These are phyloP conservation scores for Hanleya hanleyi DNA, from an alignment of 2,888 invertebrate genomes.

Conservation along the genomic window DNA sequence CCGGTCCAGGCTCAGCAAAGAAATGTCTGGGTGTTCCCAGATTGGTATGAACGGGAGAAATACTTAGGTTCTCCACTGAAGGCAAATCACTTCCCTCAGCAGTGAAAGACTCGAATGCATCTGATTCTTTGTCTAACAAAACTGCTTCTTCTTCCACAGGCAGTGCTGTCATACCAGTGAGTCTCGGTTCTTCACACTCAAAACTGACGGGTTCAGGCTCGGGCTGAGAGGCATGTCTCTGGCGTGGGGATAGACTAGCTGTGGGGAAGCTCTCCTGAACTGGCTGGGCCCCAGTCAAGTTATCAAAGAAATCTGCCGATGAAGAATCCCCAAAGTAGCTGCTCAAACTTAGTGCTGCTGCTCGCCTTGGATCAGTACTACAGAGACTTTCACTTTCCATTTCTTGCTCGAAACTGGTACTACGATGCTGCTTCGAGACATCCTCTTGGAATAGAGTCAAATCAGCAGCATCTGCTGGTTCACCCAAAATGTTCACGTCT, in stretches of 20 bases:
- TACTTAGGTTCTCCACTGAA: background rate
- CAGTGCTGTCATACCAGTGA: background rate
- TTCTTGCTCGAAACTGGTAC: too few species aligned
- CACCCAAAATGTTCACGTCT: background rate
- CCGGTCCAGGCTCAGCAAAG: background rate
- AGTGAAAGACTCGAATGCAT: slow-evolving; percentile 59
- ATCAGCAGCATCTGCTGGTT: background rate
- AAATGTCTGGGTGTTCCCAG: background rate
- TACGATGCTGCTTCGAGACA: too few species aligned
- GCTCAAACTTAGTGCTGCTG: slow-evolving; percentile 37
- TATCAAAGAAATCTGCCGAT: slow-evolving; percentile 50
- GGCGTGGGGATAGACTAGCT: background rate
- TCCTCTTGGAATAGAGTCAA: background rate
- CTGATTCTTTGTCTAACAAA: background rate
- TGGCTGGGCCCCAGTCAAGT: background rate
- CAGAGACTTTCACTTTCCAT: background rate
- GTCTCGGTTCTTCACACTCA: background rate
- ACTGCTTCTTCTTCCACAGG: background rate
- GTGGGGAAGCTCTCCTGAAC: background rate
- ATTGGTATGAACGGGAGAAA: background rate
- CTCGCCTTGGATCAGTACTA: background rate
- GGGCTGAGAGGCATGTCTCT: background rate
- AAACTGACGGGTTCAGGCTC: background rate
- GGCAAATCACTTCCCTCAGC: slow-evolving; percentile 38
- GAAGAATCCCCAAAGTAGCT: slow-evolving; percentile 60